phyloP scores from a whole-genome alignment of 1,140 invertebrate species.

The Drosophila orosa region DNA sequence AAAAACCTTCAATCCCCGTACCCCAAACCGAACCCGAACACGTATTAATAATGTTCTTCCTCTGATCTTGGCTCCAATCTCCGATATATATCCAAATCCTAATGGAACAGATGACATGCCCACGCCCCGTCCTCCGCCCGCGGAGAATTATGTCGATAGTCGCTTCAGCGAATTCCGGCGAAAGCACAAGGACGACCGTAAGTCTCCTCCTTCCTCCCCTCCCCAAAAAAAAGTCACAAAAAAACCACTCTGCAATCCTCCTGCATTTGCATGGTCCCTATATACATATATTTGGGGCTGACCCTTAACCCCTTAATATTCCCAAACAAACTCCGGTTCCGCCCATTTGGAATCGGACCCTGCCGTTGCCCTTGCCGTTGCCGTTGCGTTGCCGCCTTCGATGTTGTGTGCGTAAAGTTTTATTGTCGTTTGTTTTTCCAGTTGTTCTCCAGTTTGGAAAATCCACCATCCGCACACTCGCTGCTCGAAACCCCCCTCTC shows the following conservation, averaged over 20 bases:
- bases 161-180: conserved; percentile 82
- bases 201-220: conserved; percentile 50
- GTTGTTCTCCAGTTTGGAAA: conserved; percentile 66
- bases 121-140: conserved; percentile 75
- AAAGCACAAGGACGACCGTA: conserved; percentile 84
- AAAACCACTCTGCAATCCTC: conserved; percentile 13
- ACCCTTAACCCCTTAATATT: conserved; percentile 7
- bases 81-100: conserved; percentile 9
- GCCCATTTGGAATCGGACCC: conserved; percentile 22
- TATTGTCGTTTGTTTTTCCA: conserved; percentile 79
- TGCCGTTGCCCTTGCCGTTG: conserved; percentile 11
- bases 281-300: conserved; percentile 18
- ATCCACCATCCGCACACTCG: conserved; percentile 71
- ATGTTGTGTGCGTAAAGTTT: conserved; percentile 80
- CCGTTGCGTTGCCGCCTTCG: conserved; percentile 70
- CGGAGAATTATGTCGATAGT: conserved; percentile 82
- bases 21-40: conserved; percentile 9
- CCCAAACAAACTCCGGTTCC: conserved; percentile 31
- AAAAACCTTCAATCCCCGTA: neutral
- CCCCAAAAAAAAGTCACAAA: neutral
- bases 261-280: conserved; percentile 58
- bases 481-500: conserved; percentile 46
- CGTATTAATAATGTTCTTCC: conserved; percentile 43
- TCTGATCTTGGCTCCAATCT: conserved; percentile 33
- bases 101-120: conserved; percentile 80